A percentile compares a stretch with the other conserved stretches of the same genome.
Conservation (phyloP, 2,888 invertebrate genomes). For the Dorcus hopei region DNA sequence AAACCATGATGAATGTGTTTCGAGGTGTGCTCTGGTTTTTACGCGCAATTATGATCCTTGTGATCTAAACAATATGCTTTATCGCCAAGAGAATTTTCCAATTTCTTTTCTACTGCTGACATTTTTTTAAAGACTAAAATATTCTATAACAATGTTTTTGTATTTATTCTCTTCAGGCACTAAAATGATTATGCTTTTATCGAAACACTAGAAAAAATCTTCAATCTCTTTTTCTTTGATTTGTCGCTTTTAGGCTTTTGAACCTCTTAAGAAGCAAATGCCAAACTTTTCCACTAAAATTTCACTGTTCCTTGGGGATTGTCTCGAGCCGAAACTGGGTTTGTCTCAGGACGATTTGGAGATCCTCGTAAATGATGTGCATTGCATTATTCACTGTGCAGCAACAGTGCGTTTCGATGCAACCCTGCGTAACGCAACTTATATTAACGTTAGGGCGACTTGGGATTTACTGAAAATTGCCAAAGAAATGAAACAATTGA, state of each 20-base stretch:
- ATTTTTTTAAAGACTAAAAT: no score
- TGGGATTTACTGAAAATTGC: slow-evolving; percentile 62
- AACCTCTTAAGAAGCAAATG: slow-evolving; percentile 47
- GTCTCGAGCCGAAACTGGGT: slow-evolving; percentile 50
- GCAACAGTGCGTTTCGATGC: slow-evolving; percentile 77
- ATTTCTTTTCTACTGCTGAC: no score
- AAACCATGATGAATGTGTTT: no score
- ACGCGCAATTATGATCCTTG: no score
- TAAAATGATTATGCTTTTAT: no score
- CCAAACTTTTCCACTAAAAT: slow-evolving; percentile 53
- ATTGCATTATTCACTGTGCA: slow-evolving; percentile 70
- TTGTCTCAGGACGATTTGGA: slow-evolving; percentile 50
- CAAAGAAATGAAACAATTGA: slow-evolving; percentile 61
- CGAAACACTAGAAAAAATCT: no score
- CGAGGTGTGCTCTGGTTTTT: no score
- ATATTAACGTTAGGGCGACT: slow-evolving; percentile 67
- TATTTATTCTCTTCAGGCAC: no score
- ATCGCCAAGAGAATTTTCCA: no score
- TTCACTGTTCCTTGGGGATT: slow-evolving; percentile 53
- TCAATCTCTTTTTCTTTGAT: no score
- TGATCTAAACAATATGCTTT: no score
- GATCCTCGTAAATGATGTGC: slow-evolving; percentile 53
- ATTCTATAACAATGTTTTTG: no score
- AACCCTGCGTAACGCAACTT: slow-evolving; percentile 60
- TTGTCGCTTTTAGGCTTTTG: slow-evolving; percentile 47